Percentiles rank a stretch among this genome's conserved stretches.
Conservation (phyloP, 2,113 vertebrate genomes). For the Leiothrix lutea region DNA sequence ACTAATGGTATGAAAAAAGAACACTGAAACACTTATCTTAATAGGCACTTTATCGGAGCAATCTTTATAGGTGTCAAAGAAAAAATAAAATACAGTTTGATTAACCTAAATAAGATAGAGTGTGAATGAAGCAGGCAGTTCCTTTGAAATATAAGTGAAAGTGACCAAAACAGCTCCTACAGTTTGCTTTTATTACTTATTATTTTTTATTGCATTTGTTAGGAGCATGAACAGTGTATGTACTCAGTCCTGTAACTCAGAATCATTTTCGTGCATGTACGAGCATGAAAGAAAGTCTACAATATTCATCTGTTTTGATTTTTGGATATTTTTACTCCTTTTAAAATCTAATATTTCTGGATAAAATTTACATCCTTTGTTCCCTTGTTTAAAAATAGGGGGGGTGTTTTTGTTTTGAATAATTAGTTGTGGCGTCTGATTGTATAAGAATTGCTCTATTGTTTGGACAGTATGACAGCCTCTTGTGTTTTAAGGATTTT, state of each 20-base stretch:
- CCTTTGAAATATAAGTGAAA: conserved; percentile 27
- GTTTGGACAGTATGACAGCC: conserved; percentile 37
- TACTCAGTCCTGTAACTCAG: conserved; percentile 19
- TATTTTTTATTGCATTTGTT: conserved; percentile 35
- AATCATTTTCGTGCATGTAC: background rate
- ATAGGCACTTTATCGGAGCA: background rate
- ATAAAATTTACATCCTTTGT: conserved; percentile 56
- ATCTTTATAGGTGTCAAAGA: conserved; percentile 43
- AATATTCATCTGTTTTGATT: conserved; percentile 14
- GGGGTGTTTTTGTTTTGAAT: conserved; percentile 42
- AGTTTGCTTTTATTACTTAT: conserved; percentile 34
- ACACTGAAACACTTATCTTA: conserved; percentile 33
- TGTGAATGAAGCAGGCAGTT: background rate
- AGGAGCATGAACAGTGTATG: background rate
- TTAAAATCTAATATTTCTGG: conserved; percentile 52
- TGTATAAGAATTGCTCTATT: conserved; percentile 63
- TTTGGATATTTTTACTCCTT: conserved; percentile 53
- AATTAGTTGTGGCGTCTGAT: conserved; percentile 53
- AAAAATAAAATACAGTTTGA: conserved; percentile 39
- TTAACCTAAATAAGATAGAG: conserved; percentile 32
- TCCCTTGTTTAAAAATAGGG: conserved; percentile 34
- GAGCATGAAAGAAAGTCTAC: background rate
- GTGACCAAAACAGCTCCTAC: background rate
- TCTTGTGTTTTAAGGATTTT: background rate
- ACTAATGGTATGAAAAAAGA: conserved; percentile 44